Evolutionary conservation across 2,113 vertebrate genomes (phyloP), one percentile per base, ranked within the genome.

Genomic region (Loxodonta africana): DNA sequence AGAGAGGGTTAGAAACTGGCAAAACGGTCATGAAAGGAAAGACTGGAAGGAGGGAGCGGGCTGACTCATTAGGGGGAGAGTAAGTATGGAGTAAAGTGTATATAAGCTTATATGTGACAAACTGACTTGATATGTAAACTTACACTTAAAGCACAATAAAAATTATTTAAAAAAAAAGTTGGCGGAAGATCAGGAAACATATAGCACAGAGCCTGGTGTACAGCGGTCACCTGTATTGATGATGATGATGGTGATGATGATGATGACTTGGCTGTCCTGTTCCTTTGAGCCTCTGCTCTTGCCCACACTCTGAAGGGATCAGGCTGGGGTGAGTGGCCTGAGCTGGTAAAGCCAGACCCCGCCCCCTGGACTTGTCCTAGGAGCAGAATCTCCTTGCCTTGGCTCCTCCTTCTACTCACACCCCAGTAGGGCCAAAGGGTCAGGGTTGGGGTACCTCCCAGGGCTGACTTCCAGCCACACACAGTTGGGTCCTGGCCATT

Each of bases 401-500:
- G 11, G 30, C 65, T 28, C 83, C 20, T 74, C 5, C 46, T 21
- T 62, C 51, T 21, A 25, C 33, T 60, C 20, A 26, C 2, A 53
- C 53, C 84, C 69, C 74, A 23, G 0, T 23, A 77, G 21, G 33
- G 44, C 44, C 90, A 14, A 74, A 8, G 92, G 63, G 57, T 63
- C 57, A 11, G 0, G 1, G 12, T 6, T 5, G 18, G 0, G 65
- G 9, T 37, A 12, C n/a, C 37, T 6, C 2, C 0, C 48, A 33
- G 0, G 53, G 77, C 51, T 51, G 30, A 3, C 71, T 28, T 18
- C 17, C 33, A 83, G 93, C 97, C 96, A 2, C 2, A 5, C 1
- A 62, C 93, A 60, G 73, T 69, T 28, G 77, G 96, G 95, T 92
- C 95, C 5, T 0, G 46, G 57, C 94, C 0, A 4, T 1, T 14